Evolutionary conservation across 2,113 vertebrate genomes (phyloP).

Genomic region (Pongo abelii): DNA sequence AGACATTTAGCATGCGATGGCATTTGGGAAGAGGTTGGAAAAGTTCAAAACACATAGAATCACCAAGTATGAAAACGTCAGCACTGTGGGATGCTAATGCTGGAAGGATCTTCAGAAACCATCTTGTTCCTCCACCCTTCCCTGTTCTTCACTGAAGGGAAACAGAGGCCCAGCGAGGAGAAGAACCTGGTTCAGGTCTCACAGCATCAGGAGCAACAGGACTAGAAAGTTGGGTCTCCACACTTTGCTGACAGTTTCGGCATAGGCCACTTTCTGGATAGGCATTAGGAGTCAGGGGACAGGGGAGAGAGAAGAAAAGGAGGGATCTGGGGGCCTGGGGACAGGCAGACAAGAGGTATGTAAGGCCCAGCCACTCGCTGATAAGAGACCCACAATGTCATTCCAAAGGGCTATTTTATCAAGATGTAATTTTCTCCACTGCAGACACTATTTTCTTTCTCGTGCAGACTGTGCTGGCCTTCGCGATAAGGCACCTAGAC

Average conservation of each 20-base stretch:
- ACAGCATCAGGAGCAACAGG: not conserved
- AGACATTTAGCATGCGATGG: not conserved
- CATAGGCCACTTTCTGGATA: not conserved
- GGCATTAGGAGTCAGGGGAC: fast-evolving
- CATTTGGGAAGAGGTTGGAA: not conserved
- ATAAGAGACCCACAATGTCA: constrained; percentile 80
- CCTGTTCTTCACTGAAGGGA: not conserved
- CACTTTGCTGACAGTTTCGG: not conserved
- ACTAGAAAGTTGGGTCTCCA: not conserved
- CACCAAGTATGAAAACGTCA: not conserved
- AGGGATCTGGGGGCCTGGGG: not conserved
- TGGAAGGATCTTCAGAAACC: constrained; percentile 6
- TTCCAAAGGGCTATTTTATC: constrained; percentile 83
- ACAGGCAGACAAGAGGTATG: constrained; percentile 49
- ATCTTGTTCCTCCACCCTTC: not conserved
- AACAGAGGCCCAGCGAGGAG: not conserved
- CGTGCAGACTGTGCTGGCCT: constrained; percentile 81
- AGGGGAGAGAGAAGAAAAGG: not conserved
- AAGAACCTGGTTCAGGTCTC: not conserved
- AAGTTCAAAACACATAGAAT: not conserved
- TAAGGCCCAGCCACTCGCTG: constrained; percentile 45
- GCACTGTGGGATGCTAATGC: not conserved
- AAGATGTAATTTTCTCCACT: constrained; percentile 65
- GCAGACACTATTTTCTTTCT: constrained; percentile 85
- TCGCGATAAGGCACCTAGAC: constrained; percentile 85